Evolutionary conservation across 2,888 invertebrate genomes (phyloP), one percentile per base, ranked within the genome.

Genomic region (Torymus texanus): DNA sequence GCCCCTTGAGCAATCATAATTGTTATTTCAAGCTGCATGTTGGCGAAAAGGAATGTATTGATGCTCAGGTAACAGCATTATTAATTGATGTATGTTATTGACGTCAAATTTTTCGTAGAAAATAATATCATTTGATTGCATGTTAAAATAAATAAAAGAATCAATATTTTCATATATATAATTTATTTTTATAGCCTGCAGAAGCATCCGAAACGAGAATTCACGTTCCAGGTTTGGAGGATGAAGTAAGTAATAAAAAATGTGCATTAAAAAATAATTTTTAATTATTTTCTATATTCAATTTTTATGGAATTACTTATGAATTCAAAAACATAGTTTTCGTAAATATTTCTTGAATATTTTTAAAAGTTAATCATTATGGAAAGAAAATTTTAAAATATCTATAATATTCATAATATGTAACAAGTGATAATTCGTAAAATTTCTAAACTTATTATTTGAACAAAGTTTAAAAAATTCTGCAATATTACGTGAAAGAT

Each of bases 181-280:
- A 1, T 21, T 78, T 77, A 41, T 71, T 74, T 80, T 87, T 86
- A 12, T 91, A 95, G 95, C 95, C 95, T 14, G 94, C 95, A 10
- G 95, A 95, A 91, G 95, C 95, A n/a, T 94, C 95, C 2, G 95
- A 95, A 85, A 95, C 95, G 18, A 94, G 95, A 90, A 95, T 95
- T 85, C 94, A 94, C 87, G 91, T 95, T 83, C 95, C 95, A 16
- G 95, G 94, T 41, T 91, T 95, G 81, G 94, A 92, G 81, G 93
- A 93, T 68, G 91, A 92, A 81, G 91, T 91, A 83, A 83, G 84
- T 84, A 81, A 2, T 41, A 41, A 12, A 66, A 18, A 18, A 21
- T 24, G n/a, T n/a, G 11, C 12, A 14, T 70, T 56, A 0, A 2
- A 16, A 21, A 41, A 59, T 61, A 13, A 53, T 65, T 58, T 56